Percentiles rank a stretch among this genome's conserved stretches.
These are phyloP conservation scores for Molossus alvarezi DNA, from an alignment of 2,797 vertebrate genomes.

Conservation along the genomic window DNA sequence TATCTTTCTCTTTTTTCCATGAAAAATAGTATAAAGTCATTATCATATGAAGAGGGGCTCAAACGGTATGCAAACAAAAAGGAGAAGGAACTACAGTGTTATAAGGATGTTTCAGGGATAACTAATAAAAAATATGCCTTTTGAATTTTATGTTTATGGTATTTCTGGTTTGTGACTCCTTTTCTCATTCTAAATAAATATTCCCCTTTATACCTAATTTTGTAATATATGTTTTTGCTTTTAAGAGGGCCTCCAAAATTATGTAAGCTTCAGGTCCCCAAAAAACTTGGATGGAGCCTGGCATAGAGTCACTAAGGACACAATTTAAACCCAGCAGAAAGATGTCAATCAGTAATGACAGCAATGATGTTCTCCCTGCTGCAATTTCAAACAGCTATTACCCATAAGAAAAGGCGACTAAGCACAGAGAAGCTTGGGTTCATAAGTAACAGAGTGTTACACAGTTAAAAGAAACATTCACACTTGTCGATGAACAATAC, in stretches of 20 bases:
- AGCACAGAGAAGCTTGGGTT: neutral
- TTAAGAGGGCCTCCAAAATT: neutral
- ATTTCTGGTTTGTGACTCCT: neutral
- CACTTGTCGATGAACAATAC: neutral
- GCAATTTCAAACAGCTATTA: neutral
- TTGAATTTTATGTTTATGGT: neutral
- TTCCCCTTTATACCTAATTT: neutral
- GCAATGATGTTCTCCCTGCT: neutral
- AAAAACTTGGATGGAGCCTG: neutral
- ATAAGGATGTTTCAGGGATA: neutral
- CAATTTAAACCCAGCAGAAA: constrained; percentile 14
- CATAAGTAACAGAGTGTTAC: neutral
- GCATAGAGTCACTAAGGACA: neutral
- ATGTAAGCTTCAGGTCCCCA: neutral
- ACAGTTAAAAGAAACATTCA: neutral
- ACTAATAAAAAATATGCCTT: neutral
- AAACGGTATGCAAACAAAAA: neutral
- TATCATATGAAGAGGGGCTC: neutral
- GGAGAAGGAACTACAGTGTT: neutral
- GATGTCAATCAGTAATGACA: neutral
- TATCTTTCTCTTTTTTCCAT: neutral
- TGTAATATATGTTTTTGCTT: constrained; percentile 15
- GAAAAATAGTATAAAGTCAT: neutral
- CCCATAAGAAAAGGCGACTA: neutral
- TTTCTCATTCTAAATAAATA: neutral